Base-by-base conservation (phyloP, 1,140 invertebrate genomes). In the Varroa destructor region DNA sequence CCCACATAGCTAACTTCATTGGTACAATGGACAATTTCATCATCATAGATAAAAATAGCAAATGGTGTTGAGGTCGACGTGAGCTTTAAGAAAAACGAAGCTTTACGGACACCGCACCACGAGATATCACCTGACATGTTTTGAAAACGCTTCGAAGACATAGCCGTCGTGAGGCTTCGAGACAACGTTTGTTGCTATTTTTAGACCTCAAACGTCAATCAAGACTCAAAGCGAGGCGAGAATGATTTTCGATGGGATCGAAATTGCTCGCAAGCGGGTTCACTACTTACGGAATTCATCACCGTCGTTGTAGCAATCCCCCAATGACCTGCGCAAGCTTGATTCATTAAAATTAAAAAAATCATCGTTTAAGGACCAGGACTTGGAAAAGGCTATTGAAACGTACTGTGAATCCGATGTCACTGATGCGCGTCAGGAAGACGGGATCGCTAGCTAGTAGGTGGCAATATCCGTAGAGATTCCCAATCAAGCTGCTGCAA, bases 21-120 rank as follows among this genome's bases (percentile, higher is more conserved):
- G n/a, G 37, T 14, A 70, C 75, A 54, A 71, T 74, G 0, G 43
- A 73, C 4, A 56, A 73, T 36, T 74, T 74, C n/a, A 43, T 75
- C 46, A 56, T 74, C 25, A 51, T n/a, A 74, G 42, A 74, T 71
- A 12, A 55, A 71, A 6, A 74, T 73, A 10, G 74, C 75, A 0
- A 76, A 76, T 56, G 74, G 71, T 1, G 10, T 76, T 1, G 74
- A 74, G 43, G 54, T 74, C 12, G 75, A 76, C 37, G 71, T 76
- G 6, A 55, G 67, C 25, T 76, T 76, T 54, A 3, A 71, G 25
- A 8, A 67, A 0, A 58, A 74, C 56, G 75, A 73, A 14, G 51
- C 58, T n/a, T 72, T 73, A 1, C 57, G 37, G 6, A 51, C 72
- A 43, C 43, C 70, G 3, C 73, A 72, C 56, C 75, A 76, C 54